phyloP scores from a whole-genome alignment of 2,888 invertebrate genomes.

The Arge pagana region DNA sequence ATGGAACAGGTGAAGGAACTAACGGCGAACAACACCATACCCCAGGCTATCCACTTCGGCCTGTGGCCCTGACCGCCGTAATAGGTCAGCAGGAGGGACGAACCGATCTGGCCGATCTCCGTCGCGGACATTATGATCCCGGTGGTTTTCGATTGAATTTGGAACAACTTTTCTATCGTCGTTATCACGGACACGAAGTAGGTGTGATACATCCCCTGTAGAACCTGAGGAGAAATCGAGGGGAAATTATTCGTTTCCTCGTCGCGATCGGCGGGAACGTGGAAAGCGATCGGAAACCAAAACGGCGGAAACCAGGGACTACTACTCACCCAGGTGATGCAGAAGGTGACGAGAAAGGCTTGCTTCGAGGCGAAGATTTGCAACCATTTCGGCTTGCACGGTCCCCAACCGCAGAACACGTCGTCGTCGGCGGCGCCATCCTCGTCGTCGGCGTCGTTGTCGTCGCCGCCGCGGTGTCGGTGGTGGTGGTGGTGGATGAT shows the following conservation, averaged over 20 bases:
- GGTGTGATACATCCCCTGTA: conserved; percentile 87
- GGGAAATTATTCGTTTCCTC: no score
- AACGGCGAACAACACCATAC: conserved; percentile 85
- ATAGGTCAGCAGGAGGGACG: conserved; percentile 84
- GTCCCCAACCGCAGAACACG: conserved; percentile 68
- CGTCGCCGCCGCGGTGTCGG: no score
- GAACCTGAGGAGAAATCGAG: conserved; percentile 49
- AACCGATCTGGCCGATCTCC: conserved; percentile 91
- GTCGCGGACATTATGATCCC: conserved; percentile 89
- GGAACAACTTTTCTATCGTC: conserved; percentile 89
- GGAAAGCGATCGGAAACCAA: no score
- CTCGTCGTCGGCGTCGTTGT: no score
- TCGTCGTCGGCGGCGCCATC: conserved; percentile 36
- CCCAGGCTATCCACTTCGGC: conserved; percentile 92
- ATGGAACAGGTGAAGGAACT: conserved; percentile 85
- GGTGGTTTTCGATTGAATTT: conserved; percentile 89
- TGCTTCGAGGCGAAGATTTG: conserved; percentile 85
- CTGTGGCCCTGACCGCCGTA: conserved; percentile 90
- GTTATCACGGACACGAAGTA: conserved; percentile 94
- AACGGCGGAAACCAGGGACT: no score
- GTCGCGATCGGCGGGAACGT: no score
- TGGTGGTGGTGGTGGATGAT: no score
- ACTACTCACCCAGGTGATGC: conserved; percentile 76
- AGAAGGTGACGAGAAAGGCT: conserved; percentile 85
- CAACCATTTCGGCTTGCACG: conserved; percentile 75